A percentile compares a stretch with the other conserved stretches of the same genome.
phyloP scores from a whole-genome alignment of 2,113 vertebrate genomes.

The Rhinoderma darwinii region DNA sequence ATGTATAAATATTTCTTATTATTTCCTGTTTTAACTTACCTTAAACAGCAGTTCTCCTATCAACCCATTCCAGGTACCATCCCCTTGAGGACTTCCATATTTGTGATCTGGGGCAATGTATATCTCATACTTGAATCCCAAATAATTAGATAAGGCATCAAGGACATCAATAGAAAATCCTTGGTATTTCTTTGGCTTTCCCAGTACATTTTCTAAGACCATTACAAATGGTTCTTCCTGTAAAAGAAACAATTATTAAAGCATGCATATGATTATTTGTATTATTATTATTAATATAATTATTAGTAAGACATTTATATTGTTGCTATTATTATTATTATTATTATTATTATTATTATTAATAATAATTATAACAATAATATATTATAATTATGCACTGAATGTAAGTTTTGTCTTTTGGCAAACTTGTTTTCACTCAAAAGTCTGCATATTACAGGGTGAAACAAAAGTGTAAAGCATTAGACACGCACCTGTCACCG shows the following conservation, averaged over 20 bases:
- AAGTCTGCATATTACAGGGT: too few species aligned
- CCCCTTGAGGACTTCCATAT: conserved; percentile 90
- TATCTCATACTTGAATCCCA: conserved; percentile 98
- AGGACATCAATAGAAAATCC: conserved; percentile 96
- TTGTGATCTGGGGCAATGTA: conserved; percentile 96
- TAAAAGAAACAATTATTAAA: conserved; percentile 48
- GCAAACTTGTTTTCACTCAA: too few species aligned
- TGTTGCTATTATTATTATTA: too few species aligned
- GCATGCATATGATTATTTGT: too few species aligned
- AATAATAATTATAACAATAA: not conserved
- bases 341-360: too few species aligned
- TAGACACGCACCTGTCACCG: too few species aligned
- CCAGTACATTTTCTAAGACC: conserved; percentile 97
- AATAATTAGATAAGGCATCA: conserved; percentile 93
- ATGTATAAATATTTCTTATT: not conserved
- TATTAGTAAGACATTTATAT: too few species aligned
- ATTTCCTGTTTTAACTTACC: conserved; percentile 75
- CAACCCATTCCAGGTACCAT: conserved; percentile 94
- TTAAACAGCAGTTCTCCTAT: conserved; percentile 96
- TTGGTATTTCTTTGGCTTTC: conserved; percentile 97
- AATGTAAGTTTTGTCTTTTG: too few species aligned
- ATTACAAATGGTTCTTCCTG: conserved; percentile 99
- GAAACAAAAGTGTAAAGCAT: too few species aligned
- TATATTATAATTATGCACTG: too few species aligned
- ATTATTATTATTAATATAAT: too few species aligned